A percentile compares a stretch with the other conserved stretches of the same genome.
phyloP scores from a whole-genome alignment of 1,140 invertebrate species.

The Aporrectodea caliginosa region DNA sequence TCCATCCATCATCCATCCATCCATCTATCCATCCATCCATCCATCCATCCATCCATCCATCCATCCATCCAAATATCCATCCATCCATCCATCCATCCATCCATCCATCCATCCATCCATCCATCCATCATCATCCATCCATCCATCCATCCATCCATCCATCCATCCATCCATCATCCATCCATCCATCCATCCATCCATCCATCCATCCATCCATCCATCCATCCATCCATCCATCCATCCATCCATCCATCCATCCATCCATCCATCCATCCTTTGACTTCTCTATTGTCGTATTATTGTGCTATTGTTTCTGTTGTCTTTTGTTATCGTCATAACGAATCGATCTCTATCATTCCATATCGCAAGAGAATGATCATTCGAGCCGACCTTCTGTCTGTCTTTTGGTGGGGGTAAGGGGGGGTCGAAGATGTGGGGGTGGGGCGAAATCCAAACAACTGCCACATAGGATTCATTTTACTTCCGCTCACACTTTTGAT shows the following conservation, averaged over 20 bases:
- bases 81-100: background rate
- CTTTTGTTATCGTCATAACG: too few relatives aligned
- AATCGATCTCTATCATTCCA: too few relatives aligned
- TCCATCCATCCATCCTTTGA: too few relatives aligned
- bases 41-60: background rate
- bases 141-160: background rate
- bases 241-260: background rate
- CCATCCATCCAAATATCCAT: background rate
- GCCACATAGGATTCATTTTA: too few relatives aligned
- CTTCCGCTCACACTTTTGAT: too few relatives aligned
- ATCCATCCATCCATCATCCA: background rate
- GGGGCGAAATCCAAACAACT: too few relatives aligned
- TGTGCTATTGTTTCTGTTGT: too few relatives aligned
- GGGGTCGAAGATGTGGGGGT: too few relatives aligned
- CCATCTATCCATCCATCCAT: background rate
- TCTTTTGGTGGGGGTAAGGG: too few relatives aligned
- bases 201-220: background rate
- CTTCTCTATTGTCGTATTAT: too few relatives aligned
- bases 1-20: background rate
- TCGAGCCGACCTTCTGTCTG: too few relatives aligned
- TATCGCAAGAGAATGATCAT: too few relatives aligned
- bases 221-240: background rate
- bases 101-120: background rate
- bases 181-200: background rate
- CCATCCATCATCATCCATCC: background rate